phyloP scores from a whole-genome alignment of 1,140 invertebrate species.

The Lanistes nyassanus region DNA sequence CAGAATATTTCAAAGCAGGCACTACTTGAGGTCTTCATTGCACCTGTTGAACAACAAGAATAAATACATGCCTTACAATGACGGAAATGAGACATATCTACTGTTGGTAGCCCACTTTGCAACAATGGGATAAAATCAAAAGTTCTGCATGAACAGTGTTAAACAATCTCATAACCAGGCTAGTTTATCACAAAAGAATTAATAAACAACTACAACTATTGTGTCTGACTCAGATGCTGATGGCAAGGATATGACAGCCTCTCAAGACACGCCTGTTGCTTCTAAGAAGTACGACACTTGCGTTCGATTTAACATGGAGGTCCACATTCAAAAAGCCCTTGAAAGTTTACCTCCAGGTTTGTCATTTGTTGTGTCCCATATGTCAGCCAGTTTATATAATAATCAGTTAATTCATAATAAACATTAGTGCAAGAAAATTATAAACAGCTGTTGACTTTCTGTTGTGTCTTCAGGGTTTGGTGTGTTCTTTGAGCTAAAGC shows the following conservation, averaged over 20 bases:
- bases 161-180: background rate
- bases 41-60: background rate
- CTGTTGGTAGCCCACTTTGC: background rate
- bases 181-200: background rate
- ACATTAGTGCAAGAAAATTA: background rate
- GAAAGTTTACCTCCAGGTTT: slow-evolving; percentile 57
- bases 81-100: background rate
- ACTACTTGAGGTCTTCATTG: too few relatives aligned
- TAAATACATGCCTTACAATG: background rate
- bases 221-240: slow-evolving; percentile 34
- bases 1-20: too few relatives aligned
- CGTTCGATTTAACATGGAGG: slow-evolving; percentile 55
- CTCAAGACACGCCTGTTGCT: slow-evolving; percentile 56
- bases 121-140: background rate
- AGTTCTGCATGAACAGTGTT: background rate
- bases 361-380: background rate
- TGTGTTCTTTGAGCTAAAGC: slow-evolving; percentile 64
- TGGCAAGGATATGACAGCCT: slow-evolving; percentile 48
- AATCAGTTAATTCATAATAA: background rate
- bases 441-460: background rate
- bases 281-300: slow-evolving; percentile 46
- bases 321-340: slow-evolving; percentile 58
- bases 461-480: slow-evolving; percentile 52
- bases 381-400: background rate
- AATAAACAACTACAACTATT: background rate